Percentiles rank a stretch among this genome's conserved stretches.
Conservation (phyloP, 2,888 invertebrate species). For the Disparrhopalites patrizii region DNA sequence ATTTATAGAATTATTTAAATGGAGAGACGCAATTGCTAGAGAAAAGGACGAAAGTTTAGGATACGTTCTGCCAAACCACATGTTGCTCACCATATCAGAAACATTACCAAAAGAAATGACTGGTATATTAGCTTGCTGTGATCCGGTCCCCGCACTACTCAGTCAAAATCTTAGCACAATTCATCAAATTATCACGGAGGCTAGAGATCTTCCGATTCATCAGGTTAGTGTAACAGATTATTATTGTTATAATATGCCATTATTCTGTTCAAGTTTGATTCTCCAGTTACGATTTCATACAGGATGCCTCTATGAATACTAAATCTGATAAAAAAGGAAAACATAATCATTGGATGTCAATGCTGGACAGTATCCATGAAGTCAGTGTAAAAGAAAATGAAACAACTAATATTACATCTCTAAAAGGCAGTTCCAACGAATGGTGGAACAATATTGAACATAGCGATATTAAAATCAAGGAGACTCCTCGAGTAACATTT, state of each 20-base stretch:
- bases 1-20: slow-evolving; percentile 71
- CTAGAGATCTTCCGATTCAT: slow-evolving; percentile 65
- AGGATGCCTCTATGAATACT: slow-evolving; percentile 35
- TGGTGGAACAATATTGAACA: slow-evolving; percentile 3
- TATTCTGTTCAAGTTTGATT: slow-evolving; percentile 5
- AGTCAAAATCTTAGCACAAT: slow-evolving; percentile 57
- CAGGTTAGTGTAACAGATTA: neutral
- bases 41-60: slow-evolving; percentile 84
- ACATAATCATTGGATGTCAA: slow-evolving; percentile 40
- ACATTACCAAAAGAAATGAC: slow-evolving; percentile 83
- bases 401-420: neutral
- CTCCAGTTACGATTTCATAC: neutral
- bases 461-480: slow-evolving; percentile 23
- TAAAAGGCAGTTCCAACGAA: neutral
- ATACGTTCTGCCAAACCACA: slow-evolving; percentile 93
- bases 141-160: slow-evolving; percentile 80
- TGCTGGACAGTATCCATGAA: slow-evolving; percentile 43
- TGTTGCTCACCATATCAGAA: slow-evolving; percentile 86
- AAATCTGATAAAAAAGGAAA: slow-evolving; percentile 34
- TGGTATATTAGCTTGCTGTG: slow-evolving; percentile 88
- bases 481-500: slow-evolving; percentile 9
- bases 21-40: slow-evolving; percentile 83
- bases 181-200: slow-evolving; percentile 63
- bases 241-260: slow-evolving; percentile 5
- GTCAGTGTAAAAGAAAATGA: neutral